These are phyloP conservation scores for Thecocarcelia acutangulata DNA, from an alignment of 2,888 invertebrate genomes.

Conservation along the genomic window DNA sequence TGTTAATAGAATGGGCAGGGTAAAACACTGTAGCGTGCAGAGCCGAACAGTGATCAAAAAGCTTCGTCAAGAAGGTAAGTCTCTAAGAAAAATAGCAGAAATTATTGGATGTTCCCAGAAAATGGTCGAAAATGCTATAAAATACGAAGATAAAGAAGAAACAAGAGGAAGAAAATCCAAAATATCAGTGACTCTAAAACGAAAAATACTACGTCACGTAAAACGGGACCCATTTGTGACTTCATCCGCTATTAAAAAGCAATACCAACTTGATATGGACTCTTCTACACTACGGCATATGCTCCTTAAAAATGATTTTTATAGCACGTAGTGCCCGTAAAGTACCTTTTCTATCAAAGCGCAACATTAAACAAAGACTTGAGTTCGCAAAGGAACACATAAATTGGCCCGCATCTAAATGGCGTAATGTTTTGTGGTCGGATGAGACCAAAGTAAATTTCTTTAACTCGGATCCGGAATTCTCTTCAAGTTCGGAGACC, in stretches of 20 bases:
- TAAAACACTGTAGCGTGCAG: too few relatives aligned
- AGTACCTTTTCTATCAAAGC: not conserved
- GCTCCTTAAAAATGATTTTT: not conserved
- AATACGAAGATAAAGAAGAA: too few relatives aligned
- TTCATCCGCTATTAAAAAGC: not conserved
- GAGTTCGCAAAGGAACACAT: not conserved
- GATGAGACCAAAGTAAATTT: not conserved
- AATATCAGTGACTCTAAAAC: not conserved
- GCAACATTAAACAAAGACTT: not conserved
- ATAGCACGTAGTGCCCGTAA: not conserved
- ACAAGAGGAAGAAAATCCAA: too few relatives aligned
- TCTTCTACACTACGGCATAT: not conserved
- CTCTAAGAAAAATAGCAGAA: not conserved
- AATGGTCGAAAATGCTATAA: too few relatives aligned
- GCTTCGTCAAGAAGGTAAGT: not conserved
- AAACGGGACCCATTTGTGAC: not conserved
- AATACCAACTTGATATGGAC: not conserved
- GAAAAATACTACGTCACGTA: not conserved
- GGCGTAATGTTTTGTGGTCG: conserved; percentile 2
- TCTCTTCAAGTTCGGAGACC: too few relatives aligned
- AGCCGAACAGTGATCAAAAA: too few relatives aligned
- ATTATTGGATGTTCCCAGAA: too few relatives aligned
- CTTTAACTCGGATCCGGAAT: not conserved
- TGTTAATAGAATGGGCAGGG: too few relatives aligned
- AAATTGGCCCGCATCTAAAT: not conserved